Evolutionary conservation across 1,140 invertebrate species (phyloP), one percentile per base, ranked within the genome.

Genomic region (Thrips palmi): DNA sequence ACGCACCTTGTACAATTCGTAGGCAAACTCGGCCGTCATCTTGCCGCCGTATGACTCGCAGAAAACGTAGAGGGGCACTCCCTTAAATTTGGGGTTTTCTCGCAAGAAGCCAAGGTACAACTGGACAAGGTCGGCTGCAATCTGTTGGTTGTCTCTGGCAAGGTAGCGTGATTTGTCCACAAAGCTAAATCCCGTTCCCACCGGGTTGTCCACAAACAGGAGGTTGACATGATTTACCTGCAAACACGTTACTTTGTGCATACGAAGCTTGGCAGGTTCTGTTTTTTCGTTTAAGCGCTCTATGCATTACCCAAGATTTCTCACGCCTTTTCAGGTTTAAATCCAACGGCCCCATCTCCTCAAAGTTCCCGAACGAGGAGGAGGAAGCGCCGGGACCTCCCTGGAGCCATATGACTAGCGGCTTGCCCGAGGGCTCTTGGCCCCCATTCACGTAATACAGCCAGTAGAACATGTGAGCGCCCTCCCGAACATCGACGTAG

Each of bases 1-100:
- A n/a, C n/a, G n/a, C n/a, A n/a, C n/a, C n/a, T n/a, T n/a, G n/a
- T n/a, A n/a, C n/a, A 79, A 62, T 23, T 56, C 47, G 18, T 65
- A 52, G 0, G 67, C 77, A 50, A 89, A 83, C 46, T 82, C 77
- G 6, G 76, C 69, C 0, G 80, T 73, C 78, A 88, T 88, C 62
- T 91, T 91, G 1, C 83, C 85, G 11, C 84, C 84, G 56, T 89
- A 89, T 1, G 81, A 86, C 53, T 89, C 79, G 17, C 71, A 77
- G 42, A 77, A 77, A 31, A 89, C 82, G 46, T 84, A 89, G 10
- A 83, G 62, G 1, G 80, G 76, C 2, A 74, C 65, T 4, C 54
- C 59, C 47, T 70, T 62, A 49, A 84, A 83, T 44, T 76, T 62
- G 0, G 75, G 68, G 44, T 74, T 50, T 22, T 58, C 49, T 14